These are phyloP conservation scores for Microcebus ravelobensis DNA, from an alignment of 2,113 vertebrate species.

Conservation along the genomic window DNA sequence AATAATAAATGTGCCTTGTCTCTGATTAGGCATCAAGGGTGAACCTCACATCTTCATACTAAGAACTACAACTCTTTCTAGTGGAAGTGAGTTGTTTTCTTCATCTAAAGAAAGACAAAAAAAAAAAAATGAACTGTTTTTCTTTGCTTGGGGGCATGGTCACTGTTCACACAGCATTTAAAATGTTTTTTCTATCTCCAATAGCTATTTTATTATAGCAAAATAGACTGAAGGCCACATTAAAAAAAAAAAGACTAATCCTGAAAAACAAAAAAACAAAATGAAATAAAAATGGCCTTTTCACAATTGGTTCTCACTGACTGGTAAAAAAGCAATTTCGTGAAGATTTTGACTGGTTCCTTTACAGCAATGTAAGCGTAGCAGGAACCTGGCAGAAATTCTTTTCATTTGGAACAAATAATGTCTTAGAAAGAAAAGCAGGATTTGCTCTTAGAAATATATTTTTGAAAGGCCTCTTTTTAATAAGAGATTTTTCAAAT, in stretches of 20 bases:
- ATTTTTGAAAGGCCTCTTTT: background rate
- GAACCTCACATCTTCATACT: background rate
- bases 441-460: background rate
- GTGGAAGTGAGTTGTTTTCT: background rate
- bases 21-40: background rate
- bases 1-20: background rate
- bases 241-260: background rate
- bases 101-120: background rate
- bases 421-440: conserved; percentile 5
- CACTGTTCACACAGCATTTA: background rate
- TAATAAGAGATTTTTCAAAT: conserved; percentile 11
- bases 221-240: background rate
- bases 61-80: background rate
- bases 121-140: background rate
- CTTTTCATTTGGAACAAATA: conserved; percentile 43
- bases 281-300: background rate
- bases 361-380: background rate
- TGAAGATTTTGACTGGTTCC: background rate
- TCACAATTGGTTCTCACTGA: background rate
- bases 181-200: background rate
- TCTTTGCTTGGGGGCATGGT: background rate
- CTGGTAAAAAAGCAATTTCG: conserved; percentile 34
- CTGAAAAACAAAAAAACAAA: conserved; percentile 2
- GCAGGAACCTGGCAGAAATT: background rate
- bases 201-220: background rate